Percentiles rank a stretch among this genome's conserved stretches.
Evolutionary conservation across 1,140 invertebrate species (phyloP).

Genomic region (Acromyrmex echinatior): DNA sequence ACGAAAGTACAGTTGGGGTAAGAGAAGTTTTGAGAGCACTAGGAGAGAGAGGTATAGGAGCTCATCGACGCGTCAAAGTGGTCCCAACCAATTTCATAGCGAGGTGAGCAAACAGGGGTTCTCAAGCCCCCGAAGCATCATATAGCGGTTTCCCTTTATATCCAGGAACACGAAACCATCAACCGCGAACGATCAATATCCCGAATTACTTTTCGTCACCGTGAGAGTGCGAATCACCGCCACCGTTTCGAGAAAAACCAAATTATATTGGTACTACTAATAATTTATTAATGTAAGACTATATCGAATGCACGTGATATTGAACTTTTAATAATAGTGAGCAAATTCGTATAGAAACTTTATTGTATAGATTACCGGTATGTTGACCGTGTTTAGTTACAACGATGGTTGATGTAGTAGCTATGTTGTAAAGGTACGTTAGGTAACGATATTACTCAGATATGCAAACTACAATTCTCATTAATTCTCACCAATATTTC

Average conservation of each 20-base stretch:
- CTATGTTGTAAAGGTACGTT: constrained; percentile 39
- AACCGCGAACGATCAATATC: constrained; percentile 61
- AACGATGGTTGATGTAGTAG: constrained; percentile 42
- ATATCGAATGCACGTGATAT: neutral
- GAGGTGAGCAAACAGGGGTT: constrained; percentile 79
- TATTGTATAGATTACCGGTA: neutral
- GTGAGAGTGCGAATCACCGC: constrained; percentile 26
- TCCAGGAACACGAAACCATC: constrained; percentile 57
- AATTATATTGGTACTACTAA: constrained; percentile 23
- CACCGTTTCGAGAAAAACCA: constrained; percentile 5
- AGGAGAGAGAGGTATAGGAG: constrained; percentile 70
- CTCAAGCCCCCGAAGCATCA: constrained; percentile 63
- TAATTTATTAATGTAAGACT: neutral
- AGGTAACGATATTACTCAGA: constrained; percentile 64
- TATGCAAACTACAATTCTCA: constrained; percentile 68
- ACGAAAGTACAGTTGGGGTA: constrained; percentile 60
- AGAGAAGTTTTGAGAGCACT: constrained; percentile 76
- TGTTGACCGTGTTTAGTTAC: constrained; percentile 5
- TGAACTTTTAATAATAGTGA: neutral
- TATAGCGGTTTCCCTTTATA: constrained; percentile 54
- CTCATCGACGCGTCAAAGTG: constrained; percentile 82
- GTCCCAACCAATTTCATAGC: constrained; percentile 80
- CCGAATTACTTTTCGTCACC: constrained; percentile 49
- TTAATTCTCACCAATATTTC: constrained; percentile 71
- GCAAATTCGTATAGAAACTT: constrained; percentile 12